A percentile compares a stretch with the other conserved stretches of the same genome.
phyloP scores from a whole-genome alignment of 2,797 vertebrate species.

The Anisognathus igniventris region DNA sequence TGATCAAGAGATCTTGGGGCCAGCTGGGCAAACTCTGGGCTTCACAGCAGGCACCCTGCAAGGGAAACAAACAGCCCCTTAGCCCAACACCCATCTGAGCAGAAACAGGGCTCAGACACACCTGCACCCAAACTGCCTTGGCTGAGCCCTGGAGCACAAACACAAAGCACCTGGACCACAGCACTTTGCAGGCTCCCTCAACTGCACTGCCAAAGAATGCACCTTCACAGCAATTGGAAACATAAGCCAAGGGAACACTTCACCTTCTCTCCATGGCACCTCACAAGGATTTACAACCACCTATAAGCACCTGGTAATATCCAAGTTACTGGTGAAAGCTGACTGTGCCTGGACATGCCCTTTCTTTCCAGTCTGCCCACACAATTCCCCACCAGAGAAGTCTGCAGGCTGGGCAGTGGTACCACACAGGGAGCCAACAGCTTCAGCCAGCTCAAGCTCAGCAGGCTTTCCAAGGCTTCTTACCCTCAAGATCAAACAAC shows the following conservation, averaged over 20 bases:
- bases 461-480: neutral
- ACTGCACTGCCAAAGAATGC: rapidly evolving
- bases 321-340: neutral
- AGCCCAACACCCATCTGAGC: neutral
- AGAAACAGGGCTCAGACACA: neutral
- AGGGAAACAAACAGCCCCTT: no score
- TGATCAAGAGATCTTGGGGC: neutral
- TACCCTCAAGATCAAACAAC: neutral
- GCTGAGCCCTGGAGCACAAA: neutral
- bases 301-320: neutral
- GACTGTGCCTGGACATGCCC: neutral
- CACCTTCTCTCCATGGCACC: rapidly evolving
- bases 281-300: neutral
- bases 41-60: neutral
- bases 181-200: neutral
- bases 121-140: neutral
- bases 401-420: neutral
- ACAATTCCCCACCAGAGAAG: rapidly evolving
- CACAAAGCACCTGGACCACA: neutral
- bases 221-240: neutral
- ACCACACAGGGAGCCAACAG: neutral
- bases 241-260: neutral
- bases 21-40: neutral
- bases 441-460: neutral
- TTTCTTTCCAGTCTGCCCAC: neutral